A percentile compares a stretch with the other conserved stretches of the same genome.
phyloP scores from a whole-genome alignment of 2,113 vertebrate species.

The Rhadina sibilatrix region DNA sequence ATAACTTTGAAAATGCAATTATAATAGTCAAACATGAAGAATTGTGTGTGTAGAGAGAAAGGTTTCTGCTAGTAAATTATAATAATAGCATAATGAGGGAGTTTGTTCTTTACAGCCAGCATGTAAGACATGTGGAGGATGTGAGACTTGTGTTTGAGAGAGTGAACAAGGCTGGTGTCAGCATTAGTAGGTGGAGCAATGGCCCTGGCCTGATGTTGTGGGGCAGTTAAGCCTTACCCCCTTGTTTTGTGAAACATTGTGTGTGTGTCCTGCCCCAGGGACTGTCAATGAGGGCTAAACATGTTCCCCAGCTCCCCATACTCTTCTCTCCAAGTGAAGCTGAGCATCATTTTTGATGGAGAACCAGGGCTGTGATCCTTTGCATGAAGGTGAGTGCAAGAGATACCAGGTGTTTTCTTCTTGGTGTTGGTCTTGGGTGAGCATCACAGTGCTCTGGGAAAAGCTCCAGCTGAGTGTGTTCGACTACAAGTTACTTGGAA shows the following conservation, averaged over 20 bases:
- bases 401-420: neutral
- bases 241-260: neutral
- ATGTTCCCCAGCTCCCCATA: too few species aligned
- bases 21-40: slow-evolving; percentile 26
- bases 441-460: neutral
- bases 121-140: neutral
- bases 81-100: neutral
- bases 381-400: neutral
- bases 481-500: fast-evolving
- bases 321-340: neutral
- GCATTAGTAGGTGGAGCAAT: neutral
- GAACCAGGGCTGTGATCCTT: neutral
- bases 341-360: neutral
- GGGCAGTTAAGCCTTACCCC: neutral
- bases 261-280: neutral
- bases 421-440: neutral
- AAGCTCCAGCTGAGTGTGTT: fast-evolving
- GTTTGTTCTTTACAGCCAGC: neutral
- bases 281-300: neutral
- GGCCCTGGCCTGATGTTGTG: neutral
- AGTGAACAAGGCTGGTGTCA: neutral
- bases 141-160: neutral
- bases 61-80: neutral
- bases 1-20: slow-evolving; percentile 49
- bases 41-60: neutral